Evolutionary conservation across 1,140 invertebrate genomes (phyloP).

Genomic region (Drosophila rufa): DNA sequence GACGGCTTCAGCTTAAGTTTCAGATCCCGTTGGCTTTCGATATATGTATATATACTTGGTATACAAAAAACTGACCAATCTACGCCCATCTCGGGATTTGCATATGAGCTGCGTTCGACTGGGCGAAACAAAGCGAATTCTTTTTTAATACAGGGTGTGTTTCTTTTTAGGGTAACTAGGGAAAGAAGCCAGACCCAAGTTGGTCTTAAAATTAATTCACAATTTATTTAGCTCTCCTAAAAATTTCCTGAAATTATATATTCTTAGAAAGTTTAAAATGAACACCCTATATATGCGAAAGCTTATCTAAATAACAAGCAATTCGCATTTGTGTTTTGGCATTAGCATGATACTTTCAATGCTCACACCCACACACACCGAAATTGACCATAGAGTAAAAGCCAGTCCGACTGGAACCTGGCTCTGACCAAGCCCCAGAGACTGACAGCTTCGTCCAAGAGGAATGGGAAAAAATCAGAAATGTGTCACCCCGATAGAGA

Average conservation of each 20-base stretch:
- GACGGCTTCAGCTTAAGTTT: conserved; percentile 4
- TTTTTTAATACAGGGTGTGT: conserved; percentile 19
- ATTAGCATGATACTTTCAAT: conserved; percentile 34
- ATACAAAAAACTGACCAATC: conserved; percentile 12
- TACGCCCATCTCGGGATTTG: conserved; percentile 32
- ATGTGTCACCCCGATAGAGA: conserved; percentile 27
- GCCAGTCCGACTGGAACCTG: conserved; percentile 33
- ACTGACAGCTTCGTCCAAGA: conserved; percentile 20
- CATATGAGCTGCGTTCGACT: background rate
- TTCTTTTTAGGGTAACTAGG: background rate
- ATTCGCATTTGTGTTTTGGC: conserved; percentile 30
- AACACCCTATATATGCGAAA: conserved; percentile 32
- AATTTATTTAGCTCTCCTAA: background rate
- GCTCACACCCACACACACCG: conserved; percentile 25
- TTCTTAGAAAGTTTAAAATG: background rate
- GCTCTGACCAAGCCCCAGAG: conserved; percentile 39
- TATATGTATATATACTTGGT: too few species aligned
- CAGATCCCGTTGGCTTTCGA: conserved; percentile 22
- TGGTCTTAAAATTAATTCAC: background rate
- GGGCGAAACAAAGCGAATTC: background rate
- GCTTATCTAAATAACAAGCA: conserved; percentile 34
- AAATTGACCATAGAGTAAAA: conserved; percentile 40
- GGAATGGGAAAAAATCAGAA: conserved; percentile 26
- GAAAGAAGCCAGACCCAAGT: background rate
- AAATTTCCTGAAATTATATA: background rate